These are phyloP conservation scores for Pedionomus torquatus DNA, from an alignment of 2,113 vertebrate genomes.

Conservation along the genomic window DNA sequence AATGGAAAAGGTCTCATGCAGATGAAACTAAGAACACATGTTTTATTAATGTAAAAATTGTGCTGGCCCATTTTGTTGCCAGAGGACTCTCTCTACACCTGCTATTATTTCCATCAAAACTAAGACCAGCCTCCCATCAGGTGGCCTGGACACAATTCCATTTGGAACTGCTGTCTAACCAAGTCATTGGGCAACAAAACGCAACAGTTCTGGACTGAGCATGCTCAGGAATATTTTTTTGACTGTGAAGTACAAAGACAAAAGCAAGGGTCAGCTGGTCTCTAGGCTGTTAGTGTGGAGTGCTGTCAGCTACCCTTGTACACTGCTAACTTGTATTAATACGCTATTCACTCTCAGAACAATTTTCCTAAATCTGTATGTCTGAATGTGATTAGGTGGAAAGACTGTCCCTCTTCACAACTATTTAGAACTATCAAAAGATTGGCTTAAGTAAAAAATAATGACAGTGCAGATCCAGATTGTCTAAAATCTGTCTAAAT, in stretches of 20 bases:
- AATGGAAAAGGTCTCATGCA: neutral
- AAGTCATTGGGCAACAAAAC: neutral
- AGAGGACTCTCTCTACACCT: constrained; percentile 18
- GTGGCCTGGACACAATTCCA: neutral
- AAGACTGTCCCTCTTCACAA: neutral
- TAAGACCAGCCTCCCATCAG: neutral
- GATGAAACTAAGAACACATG: constrained; percentile 29
- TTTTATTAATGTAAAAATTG: neutral
- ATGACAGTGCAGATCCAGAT: neutral
- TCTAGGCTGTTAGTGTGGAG: neutral
- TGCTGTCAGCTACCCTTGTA: neutral
- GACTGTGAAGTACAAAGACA: neutral
- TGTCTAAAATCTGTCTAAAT: neutral
- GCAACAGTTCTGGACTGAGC: neutral
- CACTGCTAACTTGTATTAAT: neutral
- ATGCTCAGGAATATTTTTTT: neutral
- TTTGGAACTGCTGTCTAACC: neutral
- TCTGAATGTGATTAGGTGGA: neutral
- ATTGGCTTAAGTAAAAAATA: neutral
- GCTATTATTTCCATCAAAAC: neutral
- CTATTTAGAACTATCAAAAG: neutral
- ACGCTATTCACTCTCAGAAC: neutral
- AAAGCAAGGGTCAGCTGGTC: neutral
- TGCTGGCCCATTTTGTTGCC: neutral
- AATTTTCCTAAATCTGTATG: neutral